phyloP scores from a whole-genome alignment of 2,797 vertebrate species.

The Halcyon badia region DNA sequence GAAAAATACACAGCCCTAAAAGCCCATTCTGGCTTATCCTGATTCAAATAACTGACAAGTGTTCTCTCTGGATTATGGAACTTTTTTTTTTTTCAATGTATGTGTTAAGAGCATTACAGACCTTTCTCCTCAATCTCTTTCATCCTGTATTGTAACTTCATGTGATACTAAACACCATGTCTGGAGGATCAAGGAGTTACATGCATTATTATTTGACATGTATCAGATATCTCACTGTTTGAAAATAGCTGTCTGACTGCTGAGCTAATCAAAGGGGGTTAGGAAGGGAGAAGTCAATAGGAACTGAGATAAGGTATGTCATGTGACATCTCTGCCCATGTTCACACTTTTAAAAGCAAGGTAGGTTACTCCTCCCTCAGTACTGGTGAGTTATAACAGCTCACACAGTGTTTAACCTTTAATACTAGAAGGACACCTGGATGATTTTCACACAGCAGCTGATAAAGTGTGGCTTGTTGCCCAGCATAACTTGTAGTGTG shows the following conservation, averaged over 20 bases:
- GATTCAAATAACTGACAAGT: not conserved
- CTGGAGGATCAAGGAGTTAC: not conserved
- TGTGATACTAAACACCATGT: not conserved
- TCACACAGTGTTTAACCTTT: not conserved
- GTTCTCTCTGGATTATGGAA: not conserved
- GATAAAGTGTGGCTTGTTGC: not conserved
- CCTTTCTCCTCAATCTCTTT: not conserved
- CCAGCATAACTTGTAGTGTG: not conserved
- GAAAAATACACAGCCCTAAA: not conserved
- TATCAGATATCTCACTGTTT: not conserved
- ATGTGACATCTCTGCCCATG: not conserved
- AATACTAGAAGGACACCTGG: not conserved
- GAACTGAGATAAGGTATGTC: not conserved
- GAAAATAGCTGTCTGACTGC: constrained; percentile 1
- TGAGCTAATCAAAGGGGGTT: not conserved
- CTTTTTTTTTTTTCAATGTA: not conserved
- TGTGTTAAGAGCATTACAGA: not conserved
- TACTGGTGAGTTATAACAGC: not conserved
- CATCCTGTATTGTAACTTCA: not conserved
- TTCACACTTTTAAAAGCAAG: not conserved
- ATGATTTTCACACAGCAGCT: not conserved
- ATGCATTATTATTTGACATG: not conserved
- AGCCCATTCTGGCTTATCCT: not conserved
- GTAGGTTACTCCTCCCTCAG: not conserved
- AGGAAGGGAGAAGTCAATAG: not conserved